Evolutionary conservation across 2,888 invertebrate genomes (phyloP), one percentile per base, ranked within the genome.

Genomic region (Drosophila sordidapex): DNA sequence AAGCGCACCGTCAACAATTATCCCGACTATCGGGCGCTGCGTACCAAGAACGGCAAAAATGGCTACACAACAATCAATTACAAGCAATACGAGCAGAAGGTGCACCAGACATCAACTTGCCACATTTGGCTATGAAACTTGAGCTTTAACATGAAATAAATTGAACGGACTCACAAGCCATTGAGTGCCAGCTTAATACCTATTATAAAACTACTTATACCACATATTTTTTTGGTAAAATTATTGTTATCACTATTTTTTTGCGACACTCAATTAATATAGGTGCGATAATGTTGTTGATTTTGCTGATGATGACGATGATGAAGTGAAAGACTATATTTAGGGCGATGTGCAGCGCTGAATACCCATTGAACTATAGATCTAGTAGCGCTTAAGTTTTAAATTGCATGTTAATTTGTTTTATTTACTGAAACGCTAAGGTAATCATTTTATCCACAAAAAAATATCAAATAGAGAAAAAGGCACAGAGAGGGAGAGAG

Each of bases 81-180:
- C 93, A 96, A 93, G 91, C 95, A 98, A 92, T 98, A 98, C 91
- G 95, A 96, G 85, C 93, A 95, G 52, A 94, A 95, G 76, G 96
- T 97, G 21, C 94, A 96, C 71, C 96, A 94, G 35, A 95, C 94
- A 4, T 10, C 4, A 27, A 52, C n/a, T n/a, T 38, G 31, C 15
- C n/a, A 36, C 27, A 36, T 51, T 40, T 65, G 69, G 69, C 59
- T 60, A 54, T 54, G 68, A 61, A 72, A 87, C 64, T 69, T 58
- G 70, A 89, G 86, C 83, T 75, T 79, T 85, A 85, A 81, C 63
- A 74, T 81, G 76, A 77, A 83, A 73, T 87, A 90, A 87, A 87
- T 89, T 87, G 89, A 87, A 70, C 70, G 71, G 87, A 87, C 83
- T 82, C 77, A 66, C 53, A 74, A 84, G 70, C 72, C 74, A 71